These are phyloP conservation scores for Synanthedon formicaeformis DNA, from an alignment of 2,888 invertebrate species.

Conservation along the genomic window DNA sequence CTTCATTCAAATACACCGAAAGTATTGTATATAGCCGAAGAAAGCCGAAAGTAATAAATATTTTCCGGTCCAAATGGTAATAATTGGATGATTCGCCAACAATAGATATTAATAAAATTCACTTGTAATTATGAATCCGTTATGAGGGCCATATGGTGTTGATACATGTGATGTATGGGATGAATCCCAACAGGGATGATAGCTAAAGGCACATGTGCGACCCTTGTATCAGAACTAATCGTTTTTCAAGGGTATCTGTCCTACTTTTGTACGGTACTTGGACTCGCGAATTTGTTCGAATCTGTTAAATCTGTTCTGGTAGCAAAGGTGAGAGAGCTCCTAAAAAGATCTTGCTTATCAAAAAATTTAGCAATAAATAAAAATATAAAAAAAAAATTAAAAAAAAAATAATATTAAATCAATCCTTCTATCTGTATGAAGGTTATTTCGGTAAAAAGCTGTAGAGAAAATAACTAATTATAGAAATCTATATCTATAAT, in stretches of 20 bases:
- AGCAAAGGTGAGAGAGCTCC: too few relatives aligned
- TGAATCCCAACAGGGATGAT: slow-evolving; percentile 13
- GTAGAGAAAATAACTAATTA: too few relatives aligned
- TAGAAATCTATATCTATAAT: too few relatives aligned
- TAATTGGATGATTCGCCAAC: slow-evolving; percentile 26
- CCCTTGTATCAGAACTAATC: slow-evolving; percentile 62
- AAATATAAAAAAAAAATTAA: too few relatives aligned
- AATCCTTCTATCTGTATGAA: too few relatives aligned
- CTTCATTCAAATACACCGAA: too few relatives aligned
- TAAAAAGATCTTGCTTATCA: too few relatives aligned
- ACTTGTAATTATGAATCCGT: slow-evolving; percentile 49
- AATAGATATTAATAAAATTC: slow-evolving; percentile 29
- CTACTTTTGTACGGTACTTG: slow-evolving; percentile 15
- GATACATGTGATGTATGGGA: slow-evolving; percentile 15
- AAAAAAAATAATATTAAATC: too few relatives aligned
- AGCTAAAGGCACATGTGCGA: slow-evolving; percentile 40
- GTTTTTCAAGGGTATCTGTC: slow-evolving; percentile 25
- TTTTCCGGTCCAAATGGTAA: slow-evolving; percentile 49
- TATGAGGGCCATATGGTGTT: slow-evolving; percentile 56
- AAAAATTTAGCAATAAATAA: too few relatives aligned
- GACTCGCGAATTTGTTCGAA: neutral
- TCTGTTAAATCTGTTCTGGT: too few relatives aligned
- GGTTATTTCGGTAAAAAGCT: too few relatives aligned
- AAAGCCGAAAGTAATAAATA: slow-evolving; percentile 10
- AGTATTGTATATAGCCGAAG: too few relatives aligned